Percentiles rank a stretch among this genome's conserved stretches.
Evolutionary conservation across 2,113 vertebrate genomes (phyloP).

Genomic region (Casuarius casuarius): DNA sequence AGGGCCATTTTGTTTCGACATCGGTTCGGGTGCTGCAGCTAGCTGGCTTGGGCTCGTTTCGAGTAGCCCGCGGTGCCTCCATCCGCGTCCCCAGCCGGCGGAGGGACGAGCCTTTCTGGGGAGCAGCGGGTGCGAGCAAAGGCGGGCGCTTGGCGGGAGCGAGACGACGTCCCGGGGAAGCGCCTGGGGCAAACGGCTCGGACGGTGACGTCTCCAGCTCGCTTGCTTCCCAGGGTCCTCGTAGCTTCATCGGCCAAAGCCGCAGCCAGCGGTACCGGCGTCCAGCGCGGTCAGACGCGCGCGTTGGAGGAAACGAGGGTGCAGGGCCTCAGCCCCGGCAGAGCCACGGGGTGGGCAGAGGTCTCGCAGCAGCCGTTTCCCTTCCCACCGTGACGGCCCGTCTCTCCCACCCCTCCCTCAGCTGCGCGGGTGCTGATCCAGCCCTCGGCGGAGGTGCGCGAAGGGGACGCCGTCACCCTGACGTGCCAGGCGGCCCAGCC

Average conservation of each 20-base stretch:
- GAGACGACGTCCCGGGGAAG: neutral
- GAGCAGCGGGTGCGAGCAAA: neutral
- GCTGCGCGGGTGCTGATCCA: slow-evolving; percentile 58
- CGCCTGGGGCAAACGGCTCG: fast-evolving
- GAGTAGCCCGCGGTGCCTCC: fast-evolving
- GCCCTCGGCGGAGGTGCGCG: slow-evolving; percentile 58
- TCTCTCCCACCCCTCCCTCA: neutral
- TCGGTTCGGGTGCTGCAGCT: neutral
- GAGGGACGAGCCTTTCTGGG: too few species aligned
- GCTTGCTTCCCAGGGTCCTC: neutral
- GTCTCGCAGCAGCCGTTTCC: neutral
- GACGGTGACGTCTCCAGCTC: neutral
- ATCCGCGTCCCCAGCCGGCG: fast-evolving
- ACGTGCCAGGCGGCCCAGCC: slow-evolving; percentile 52
- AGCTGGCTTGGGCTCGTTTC: fast-evolving
- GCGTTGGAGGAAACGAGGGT: fast-evolving
- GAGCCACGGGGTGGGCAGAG: fast-evolving
- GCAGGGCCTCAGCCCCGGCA: fast-evolving
- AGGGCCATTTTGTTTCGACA: too few species aligned
- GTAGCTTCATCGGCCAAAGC: neutral
- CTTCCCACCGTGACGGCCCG: neutral
- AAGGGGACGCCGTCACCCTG: slow-evolving; percentile 70
- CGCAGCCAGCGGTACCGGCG: neutral
- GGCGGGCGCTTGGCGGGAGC: fast-evolving
- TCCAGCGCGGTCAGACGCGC: too few species aligned